A percentile compares a stretch with the other conserved stretches of the same genome.
phyloP scores from a whole-genome alignment of 2,797 vertebrate species.

The Erethizon dorsatum region DNA sequence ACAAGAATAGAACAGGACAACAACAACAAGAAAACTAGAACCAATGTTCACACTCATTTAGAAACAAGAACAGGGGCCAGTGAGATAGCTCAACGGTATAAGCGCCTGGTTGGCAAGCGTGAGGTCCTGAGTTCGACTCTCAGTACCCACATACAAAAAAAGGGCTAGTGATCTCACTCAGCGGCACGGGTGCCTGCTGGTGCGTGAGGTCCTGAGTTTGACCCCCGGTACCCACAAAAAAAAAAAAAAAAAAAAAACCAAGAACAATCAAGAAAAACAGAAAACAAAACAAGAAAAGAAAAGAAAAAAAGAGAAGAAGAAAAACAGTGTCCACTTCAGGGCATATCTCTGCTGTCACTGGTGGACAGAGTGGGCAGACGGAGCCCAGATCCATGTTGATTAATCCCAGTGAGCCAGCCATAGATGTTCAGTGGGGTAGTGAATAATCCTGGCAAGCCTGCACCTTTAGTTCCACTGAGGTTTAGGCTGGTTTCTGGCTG shows the following conservation, averaged over 20 bases:
- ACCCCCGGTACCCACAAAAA: no score
- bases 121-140: no score
- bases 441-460: background rate
- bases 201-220: no score
- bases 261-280: background rate
- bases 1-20: background rate
- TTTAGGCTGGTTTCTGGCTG: background rate
- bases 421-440: background rate
- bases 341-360: background rate
- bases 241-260: no score
- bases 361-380: background rate
- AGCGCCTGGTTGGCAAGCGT: no score
- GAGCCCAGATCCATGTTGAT: background rate
- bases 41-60: background rate
- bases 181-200: no score
- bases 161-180: no score
- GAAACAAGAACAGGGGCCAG: background rate
- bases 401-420: background rate
- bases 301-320: background rate
- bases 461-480: background rate
- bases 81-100: no score
- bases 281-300: background rate
- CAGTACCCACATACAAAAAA: no score
- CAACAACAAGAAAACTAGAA: background rate
- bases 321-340: background rate